Base-by-base conservation (phyloP, 2,888 invertebrate genomes). In the Ferrisia virgata region DNA sequence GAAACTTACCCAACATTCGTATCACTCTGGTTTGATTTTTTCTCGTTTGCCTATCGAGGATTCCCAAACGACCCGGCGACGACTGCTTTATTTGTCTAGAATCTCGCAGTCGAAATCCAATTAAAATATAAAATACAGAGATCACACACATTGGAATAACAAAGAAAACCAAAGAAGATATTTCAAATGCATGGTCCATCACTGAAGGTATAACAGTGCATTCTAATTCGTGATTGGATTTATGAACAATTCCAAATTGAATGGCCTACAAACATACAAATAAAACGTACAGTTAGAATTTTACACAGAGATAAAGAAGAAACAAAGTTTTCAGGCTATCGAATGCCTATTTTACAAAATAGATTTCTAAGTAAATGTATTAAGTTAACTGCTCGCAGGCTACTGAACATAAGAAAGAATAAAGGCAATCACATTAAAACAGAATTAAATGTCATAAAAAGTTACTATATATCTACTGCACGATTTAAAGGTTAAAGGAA, bases 1-100 rank as follows among this genome's bases (percentile, higher is more conserved):
- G 3, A 31, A 40, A 90, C 93, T 93, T 89, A 95, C 95, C 92
- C 80, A 95, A 88, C 95, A 95, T 95, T 88, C 94, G 91, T 86
- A 95, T 93, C 86, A 95, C 94, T 87, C 92, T 90, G 87, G 89
- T 92, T 88, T 91, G 92, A 85, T 86, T 86, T 64, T 86, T 86
- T 25, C 85, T 84, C 25, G 84, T 84, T 53, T 84, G 80, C 11
- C 86, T 31, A 8, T 85, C 85, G n/a, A 83, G 36, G n/a, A 58
- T 64, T 9, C 85, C 85, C 15, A 85, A 81, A 69, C 85, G 83
- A 53, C 86, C 86, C 0, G 86, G 86, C 0, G 86, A 85, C 1
- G 85, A 85, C 81, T 85, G 84, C 47, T 86, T 86, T 79, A 87
- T 85, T 76, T 86, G 86, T 85, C 88, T 87, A 0, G 92, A 91